These are phyloP conservation scores for Lucilia sericata DNA, from an alignment of 1,140 invertebrate species.

Conservation along the genomic window DNA sequence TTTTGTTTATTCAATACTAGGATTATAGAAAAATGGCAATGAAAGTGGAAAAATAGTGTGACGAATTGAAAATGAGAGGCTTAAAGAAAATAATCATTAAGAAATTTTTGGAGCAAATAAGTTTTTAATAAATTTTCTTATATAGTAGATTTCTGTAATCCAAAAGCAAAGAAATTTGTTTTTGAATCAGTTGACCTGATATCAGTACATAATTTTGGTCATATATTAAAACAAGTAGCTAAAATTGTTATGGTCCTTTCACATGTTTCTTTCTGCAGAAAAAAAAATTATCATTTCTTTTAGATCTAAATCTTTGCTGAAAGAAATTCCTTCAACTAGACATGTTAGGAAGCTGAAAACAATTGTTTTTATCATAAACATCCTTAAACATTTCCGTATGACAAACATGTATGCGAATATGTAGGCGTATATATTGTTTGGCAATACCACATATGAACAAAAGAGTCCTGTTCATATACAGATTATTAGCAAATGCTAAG, in stretches of 20 bases:
- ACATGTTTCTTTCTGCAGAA: neutral
- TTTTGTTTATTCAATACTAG: neutral
- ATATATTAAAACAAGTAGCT: no score
- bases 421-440: neutral
- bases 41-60: neutral
- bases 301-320: neutral
- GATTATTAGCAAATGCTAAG: neutral
- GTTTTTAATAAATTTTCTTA: no score
- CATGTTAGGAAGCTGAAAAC: neutral
- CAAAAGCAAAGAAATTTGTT: no score
- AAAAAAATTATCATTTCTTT: neutral
- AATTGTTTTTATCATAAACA: neutral
- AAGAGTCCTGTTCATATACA: neutral
- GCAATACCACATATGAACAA: neutral
- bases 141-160: no score
- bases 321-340: neutral
- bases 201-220: no score
- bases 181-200: no score
- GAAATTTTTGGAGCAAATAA: no score
- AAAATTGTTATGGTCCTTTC: no score
- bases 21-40: neutral
- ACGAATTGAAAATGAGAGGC: neutral
- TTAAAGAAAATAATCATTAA: no score
- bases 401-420: neutral
- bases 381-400: neutral